Base-by-base conservation (phyloP, 2,888 invertebrate species). In the Rotaria magnacalcarata region DNA sequence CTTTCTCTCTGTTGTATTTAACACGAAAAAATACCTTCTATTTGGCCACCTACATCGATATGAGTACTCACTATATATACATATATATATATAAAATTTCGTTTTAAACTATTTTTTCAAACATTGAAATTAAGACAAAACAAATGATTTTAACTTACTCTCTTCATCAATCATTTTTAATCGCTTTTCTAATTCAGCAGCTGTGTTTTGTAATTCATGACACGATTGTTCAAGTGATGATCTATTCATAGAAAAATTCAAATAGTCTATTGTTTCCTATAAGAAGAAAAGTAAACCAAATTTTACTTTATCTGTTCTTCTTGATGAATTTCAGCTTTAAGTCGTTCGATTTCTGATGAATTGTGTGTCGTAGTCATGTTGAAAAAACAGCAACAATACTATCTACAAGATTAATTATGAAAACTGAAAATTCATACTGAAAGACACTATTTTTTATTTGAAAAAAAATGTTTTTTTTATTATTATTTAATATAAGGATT, bases 91-190 rank as follows among this genome's bases (percentile, higher is more conserved):
- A n/a, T n/a, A n/a, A 80, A 80, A 80, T 80, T 21, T 47, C 14
- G 0, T 52, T 84, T 84, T 16, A 27, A 21, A 84, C 6, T 21
- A n/a, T 5, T 50, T 84, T 84, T n/a, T 52, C n/a, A n/a, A 84
- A 24, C 24, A 43, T 50, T n/a, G 47, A 5, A 43, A 54, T 54
- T 54, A 84, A 50, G 52, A 34, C 8, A 16, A 43, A 27, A 2
- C 16, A 47, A 27, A 50, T 14, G 52, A n/a, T 7, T 27, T 34
- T 2, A 21, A 54, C 43, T 43, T 86, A 86, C 86, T 86, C 80
- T 86, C 86, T 86, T 86, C 85, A 47, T 86, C 86, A 50, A 86
- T 85, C 27, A 85, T 41, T 41, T 47, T 80, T n/a, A 86, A 74
- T 27, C 85, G 85, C 50, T 86, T 86, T 86, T 86, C 86, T 16